These are phyloP conservation scores for Grallaria varia DNA, from an alignment of 2,113 vertebrate genomes.

Conservation along the genomic window DNA sequence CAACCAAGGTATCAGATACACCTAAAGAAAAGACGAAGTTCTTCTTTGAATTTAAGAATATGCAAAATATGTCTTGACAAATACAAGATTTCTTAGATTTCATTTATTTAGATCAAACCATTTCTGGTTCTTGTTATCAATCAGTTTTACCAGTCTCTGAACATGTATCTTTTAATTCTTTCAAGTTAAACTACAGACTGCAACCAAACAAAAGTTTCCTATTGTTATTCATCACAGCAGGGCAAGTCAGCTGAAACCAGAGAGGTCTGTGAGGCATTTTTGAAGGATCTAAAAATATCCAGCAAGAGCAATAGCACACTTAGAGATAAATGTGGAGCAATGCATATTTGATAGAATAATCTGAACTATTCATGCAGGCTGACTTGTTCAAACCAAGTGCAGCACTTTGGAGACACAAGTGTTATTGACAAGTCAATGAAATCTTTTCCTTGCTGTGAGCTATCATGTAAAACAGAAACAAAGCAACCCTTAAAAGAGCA, in stretches of 20 bases:
- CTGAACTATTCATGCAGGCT: constrained; percentile 40
- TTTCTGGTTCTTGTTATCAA: background rate
- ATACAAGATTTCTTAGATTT: background rate
- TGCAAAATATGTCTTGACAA: background rate
- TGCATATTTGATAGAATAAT: constrained; percentile 53
- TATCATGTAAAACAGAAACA: background rate
- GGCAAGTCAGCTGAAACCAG: background rate
- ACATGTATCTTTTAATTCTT: background rate
- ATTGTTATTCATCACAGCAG: background rate
- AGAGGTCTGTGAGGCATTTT: constrained; percentile 47
- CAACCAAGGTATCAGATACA: background rate
- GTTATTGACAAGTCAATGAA: constrained; percentile 28
- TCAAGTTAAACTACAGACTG: background rate
- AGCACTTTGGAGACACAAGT: constrained; percentile 1
- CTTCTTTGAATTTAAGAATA: background rate
- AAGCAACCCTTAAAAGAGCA: background rate
- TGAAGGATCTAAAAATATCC: constrained; percentile 59
- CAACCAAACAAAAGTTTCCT: background rate
- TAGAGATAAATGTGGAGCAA: constrained; percentile 46
- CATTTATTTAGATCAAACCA: background rate
- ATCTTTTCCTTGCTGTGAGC: background rate
- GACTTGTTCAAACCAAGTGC: constrained; percentile 38
- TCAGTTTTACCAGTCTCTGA: background rate
- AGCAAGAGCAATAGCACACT: constrained; percentile 45
- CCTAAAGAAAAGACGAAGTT: background rate